phyloP scores from a whole-genome alignment of 2,888 invertebrate species.

The Congeria kusceri region DNA sequence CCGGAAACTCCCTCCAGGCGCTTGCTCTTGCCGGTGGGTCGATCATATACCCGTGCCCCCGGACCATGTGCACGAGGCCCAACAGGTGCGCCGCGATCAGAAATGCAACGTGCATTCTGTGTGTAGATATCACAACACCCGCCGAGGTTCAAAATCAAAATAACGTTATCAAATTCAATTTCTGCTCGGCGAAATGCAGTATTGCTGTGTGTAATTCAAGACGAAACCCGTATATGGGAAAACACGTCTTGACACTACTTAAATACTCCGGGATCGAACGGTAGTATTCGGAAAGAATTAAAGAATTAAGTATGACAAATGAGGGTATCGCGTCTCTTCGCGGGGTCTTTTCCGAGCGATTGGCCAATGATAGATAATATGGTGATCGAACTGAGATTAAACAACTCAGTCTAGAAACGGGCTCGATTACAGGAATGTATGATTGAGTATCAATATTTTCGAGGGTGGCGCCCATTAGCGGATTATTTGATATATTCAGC shows the following conservation, averaged over 20 bases:
- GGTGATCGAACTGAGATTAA: background rate
- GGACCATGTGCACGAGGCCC: background rate
- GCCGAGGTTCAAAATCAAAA: no score
- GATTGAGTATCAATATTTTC: no score
- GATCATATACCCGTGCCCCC: conserved; percentile 51
- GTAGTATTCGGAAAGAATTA: background rate
- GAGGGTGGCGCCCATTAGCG: no score
- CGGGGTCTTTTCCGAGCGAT: background rate
- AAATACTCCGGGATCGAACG: no score
- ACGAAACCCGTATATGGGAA: no score
- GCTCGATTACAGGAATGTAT: background rate
- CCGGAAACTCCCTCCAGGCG: conserved; percentile 52
- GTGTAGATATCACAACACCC: no score
- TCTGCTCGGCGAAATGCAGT: no score
- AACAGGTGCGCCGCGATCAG: background rate
- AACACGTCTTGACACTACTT: no score
- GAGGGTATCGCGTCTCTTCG: background rate
- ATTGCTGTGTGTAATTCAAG: no score
- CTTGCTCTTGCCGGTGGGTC: conserved; percentile 53
- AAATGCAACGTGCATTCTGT: background rate
- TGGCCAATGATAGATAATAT: background rate
- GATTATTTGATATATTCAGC: no score
- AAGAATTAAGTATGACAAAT: background rate
- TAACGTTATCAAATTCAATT: no score
- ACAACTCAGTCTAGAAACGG: background rate